Evolutionary conservation across 1,140 invertebrate species (phyloP).

Genomic region (Hylaeus anthracinus): DNA sequence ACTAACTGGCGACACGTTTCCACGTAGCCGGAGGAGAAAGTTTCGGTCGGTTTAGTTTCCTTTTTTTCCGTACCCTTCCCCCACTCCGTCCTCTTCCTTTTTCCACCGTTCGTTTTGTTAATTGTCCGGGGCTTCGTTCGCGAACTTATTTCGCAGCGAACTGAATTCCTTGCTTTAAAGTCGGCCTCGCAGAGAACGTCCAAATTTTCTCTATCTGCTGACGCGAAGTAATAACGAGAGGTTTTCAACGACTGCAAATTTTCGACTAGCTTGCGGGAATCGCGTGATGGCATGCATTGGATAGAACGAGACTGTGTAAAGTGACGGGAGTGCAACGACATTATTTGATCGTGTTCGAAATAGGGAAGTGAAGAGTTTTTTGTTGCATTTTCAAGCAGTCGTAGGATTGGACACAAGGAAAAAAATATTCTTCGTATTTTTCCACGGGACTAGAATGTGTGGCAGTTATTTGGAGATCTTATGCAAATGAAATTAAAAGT

Average conservation of each 20-base stretch:
- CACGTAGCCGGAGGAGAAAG: conserved; percentile 14
- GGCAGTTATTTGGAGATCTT: too few species aligned
- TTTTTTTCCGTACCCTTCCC: neutral
- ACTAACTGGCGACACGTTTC: conserved; percentile 58
- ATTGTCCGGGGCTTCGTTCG: conserved; percentile 13
- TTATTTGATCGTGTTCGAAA: neutral
- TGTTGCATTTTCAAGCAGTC: neutral
- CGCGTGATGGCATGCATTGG: neutral
- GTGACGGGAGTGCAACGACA: neutral
- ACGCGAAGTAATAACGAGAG: conserved; percentile 17
- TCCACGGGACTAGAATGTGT: too few species aligned
- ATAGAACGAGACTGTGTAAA: neutral
- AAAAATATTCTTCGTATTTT: too few species aligned
- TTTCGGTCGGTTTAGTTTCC: conserved; percentile 24
- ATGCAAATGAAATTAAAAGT: too few species aligned
- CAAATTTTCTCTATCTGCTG: conserved; percentile 22
- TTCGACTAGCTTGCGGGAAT: conserved; percentile 11
- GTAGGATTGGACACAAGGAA: too few species aligned
- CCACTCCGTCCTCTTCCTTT: neutral
- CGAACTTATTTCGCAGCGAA: conserved; percentile 19
- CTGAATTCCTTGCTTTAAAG: conserved; percentile 14
- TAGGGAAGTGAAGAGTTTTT: neutral
- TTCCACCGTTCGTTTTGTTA: conserved; percentile 13
- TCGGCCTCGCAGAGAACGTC: neutral
- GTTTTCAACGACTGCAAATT: conserved; percentile 14